These are phyloP conservation scores for Okapia johnstoni DNA, from an alignment of 2,113 vertebrate species.

Conservation along the genomic window DNA sequence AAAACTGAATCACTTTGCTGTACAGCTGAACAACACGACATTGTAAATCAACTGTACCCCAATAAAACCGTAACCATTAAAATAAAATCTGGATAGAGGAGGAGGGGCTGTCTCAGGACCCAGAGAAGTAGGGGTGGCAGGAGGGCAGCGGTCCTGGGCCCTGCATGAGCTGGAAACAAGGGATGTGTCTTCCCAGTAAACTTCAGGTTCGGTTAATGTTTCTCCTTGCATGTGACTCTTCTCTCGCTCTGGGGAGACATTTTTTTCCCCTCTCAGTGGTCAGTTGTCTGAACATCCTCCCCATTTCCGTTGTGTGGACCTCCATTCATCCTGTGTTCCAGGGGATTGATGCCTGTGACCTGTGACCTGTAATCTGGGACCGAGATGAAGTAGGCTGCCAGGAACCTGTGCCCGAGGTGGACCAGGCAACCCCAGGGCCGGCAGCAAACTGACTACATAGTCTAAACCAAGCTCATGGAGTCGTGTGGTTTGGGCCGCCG, in stretches of 20 bases:
- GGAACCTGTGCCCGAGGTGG: no score
- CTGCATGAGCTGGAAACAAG: accelerated
- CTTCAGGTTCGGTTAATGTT: accelerated
- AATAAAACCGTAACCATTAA: background rate
- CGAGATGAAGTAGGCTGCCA: no score
- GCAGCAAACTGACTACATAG: accelerated
- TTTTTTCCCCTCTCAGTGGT: background rate
- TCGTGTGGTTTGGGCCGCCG: background rate
- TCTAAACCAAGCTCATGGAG: accelerated
- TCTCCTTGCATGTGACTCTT: accelerated
- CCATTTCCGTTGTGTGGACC: background rate
- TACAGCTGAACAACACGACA: background rate
- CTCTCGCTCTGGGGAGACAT: accelerated
- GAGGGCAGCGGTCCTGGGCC: no score
- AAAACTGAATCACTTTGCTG: background rate
- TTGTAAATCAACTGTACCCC: background rate
- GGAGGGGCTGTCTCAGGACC: no score
- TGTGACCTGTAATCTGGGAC: background rate
- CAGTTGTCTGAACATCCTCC: no score
- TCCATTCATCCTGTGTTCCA: background rate
- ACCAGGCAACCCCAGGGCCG: no score
- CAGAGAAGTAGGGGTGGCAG: accelerated
- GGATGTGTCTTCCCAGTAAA: accelerated
- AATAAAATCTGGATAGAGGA: background rate
- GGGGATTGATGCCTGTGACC: background rate